Evolutionary conservation across 92 coral and sea anemone species (phyloP).

Genomic region (Heliopora coerulea): DNA sequence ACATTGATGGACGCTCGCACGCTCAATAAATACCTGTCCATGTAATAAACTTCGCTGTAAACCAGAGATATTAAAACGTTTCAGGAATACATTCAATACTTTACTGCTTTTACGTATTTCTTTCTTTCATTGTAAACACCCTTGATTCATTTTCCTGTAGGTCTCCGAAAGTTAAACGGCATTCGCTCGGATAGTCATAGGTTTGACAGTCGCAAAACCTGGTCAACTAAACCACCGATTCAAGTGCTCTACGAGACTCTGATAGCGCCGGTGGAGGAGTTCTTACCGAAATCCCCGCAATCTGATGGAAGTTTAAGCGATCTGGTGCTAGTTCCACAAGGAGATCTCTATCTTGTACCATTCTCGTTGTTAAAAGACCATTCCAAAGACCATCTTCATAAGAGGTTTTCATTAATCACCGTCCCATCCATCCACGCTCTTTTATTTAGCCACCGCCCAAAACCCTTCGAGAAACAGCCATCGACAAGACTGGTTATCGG

Average conservation of each 20-base stretch:
- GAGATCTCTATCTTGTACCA: conserved; percentile 92
- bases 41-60: too few species aligned
- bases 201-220: conserved; percentile 51
- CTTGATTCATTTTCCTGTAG: not conserved
- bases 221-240: conserved; percentile 72
- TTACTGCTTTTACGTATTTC: too few species aligned
- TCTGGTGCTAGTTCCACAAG: conserved; percentile 89
- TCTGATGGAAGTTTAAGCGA: conserved; percentile 82
- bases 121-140: not conserved
- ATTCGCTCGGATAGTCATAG: conserved; percentile 59
- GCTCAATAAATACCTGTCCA: too few species aligned
- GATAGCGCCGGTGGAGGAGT: conserved; percentile 92
- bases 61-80: too few species aligned
- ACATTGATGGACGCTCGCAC: too few species aligned
- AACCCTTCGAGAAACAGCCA: conserved; percentile 38
- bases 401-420: conserved; percentile 72
- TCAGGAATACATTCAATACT: too few species aligned
- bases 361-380: conserved; percentile 82
- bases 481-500: conserved; percentile 84
- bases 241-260: conserved; percentile 89
- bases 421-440: conserved; percentile 88
- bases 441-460: conserved; percentile 46
- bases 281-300: conserved; percentile 71
- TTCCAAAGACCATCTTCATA: conserved; percentile 83
- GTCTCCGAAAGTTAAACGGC: conserved; percentile 79